Evolutionary conservation across 2,888 invertebrate species (phyloP).

Genomic region (Nasonia oneida): DNA sequence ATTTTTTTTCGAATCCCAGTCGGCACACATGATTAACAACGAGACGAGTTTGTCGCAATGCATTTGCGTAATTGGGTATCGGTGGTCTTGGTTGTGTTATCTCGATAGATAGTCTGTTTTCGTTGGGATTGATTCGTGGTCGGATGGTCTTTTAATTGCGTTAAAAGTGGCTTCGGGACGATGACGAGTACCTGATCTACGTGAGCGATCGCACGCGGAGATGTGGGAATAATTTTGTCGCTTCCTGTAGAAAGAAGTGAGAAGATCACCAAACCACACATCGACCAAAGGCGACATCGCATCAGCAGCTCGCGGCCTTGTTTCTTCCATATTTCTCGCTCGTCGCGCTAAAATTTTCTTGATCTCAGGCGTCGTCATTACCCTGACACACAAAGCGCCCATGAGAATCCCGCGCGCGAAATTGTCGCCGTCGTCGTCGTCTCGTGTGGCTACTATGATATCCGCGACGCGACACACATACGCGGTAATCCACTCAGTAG

Average conservation of each 20-base stretch:
- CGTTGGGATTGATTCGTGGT: neutral
- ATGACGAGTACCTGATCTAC: neutral
- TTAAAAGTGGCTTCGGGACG: neutral
- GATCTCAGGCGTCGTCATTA: conserved; percentile 47
- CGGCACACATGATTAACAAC: neutral
- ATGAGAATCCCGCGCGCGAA: conserved; percentile 43
- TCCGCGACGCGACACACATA: conserved; percentile 26
- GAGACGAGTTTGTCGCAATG: neutral
- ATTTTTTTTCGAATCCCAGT: neutral
- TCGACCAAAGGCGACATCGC: neutral
- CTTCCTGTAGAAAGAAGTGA: neutral
- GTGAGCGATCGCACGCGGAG: neutral
- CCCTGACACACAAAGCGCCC: conserved; percentile 59
- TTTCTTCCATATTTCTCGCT: conserved; percentile 25
- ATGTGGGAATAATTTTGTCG: neutral
- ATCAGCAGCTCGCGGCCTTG: conserved; percentile 8
- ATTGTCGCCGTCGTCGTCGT: conserved; percentile 31
- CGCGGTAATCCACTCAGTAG: conserved; percentile 11
- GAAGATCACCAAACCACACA: neutral
- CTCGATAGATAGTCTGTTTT: neutral
- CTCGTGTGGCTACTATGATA: neutral
- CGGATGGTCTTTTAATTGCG: neutral
- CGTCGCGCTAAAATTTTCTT: conserved; percentile 47
- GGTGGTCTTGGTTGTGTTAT: neutral
- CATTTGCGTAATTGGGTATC: conserved; percentile 26